Percentiles rank a stretch among this genome's conserved stretches.
Conservation (phyloP, 2,888 invertebrate genomes). For the Adelognathus sp. region DNA sequence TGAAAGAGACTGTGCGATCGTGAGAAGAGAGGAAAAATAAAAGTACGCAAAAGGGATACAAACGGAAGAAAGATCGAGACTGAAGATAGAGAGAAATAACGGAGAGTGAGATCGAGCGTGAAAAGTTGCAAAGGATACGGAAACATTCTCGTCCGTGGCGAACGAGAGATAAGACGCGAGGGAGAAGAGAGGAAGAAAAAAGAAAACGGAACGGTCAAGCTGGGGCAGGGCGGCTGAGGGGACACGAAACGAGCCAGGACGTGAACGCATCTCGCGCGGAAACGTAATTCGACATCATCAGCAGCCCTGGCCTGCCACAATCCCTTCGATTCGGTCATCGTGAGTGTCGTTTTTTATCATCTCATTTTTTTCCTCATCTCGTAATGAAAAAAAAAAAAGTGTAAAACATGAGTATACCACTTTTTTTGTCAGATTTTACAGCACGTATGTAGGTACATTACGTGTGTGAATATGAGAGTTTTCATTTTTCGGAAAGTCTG, state of each 20-base stretch:
- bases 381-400: background rate
- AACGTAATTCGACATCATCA: constrained; percentile 64
- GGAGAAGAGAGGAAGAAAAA: constrained; percentile 8
- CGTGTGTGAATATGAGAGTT: no score
- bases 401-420: background rate
- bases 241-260: constrained; percentile 33
- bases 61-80: background rate
- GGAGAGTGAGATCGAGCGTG: background rate
- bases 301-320: constrained; percentile 80
- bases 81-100: background rate
- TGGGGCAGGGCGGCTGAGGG: constrained; percentile 49
- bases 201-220: constrained; percentile 29
- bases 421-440: background rate
- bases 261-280: constrained; percentile 55
- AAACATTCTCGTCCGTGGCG: constrained; percentile 52
- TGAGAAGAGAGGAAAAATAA: background rate
- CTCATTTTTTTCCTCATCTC: background rate
- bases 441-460: no score
- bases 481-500: no score
- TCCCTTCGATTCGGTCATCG: constrained; percentile 81
- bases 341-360: constrained; percentile 70
- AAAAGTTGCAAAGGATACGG: constrained; percentile 9
- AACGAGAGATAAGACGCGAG: constrained; percentile 2
- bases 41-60: background rate
- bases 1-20: background rate